phyloP scores from a whole-genome alignment of 2,797 vertebrate genomes.

The Eleutherodactylus coqui region DNA sequence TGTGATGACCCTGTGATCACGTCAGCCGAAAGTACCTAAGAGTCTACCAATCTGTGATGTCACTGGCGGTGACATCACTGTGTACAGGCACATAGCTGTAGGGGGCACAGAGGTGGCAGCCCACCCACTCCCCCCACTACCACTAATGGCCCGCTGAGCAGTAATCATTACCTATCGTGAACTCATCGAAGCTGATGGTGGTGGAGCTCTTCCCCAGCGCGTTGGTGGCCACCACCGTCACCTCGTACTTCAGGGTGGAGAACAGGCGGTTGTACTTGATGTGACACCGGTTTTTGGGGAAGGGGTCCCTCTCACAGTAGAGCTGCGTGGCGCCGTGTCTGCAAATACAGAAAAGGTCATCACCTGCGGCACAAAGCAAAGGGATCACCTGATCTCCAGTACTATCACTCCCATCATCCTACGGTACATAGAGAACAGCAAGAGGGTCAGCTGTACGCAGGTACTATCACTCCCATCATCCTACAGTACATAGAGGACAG shows the following conservation, averaged over 20 bases:
- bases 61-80: too few relatives aligned
- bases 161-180: slow-evolving; percentile 83
- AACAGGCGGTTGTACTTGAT: slow-evolving; percentile 93
- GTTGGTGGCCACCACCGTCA: slow-evolving; percentile 91
- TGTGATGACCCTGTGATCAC: too few relatives aligned
- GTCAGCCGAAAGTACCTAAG: too few relatives aligned
- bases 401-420: background rate
- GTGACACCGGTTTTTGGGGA: slow-evolving; percentile 94
- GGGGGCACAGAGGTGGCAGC: too few relatives aligned
- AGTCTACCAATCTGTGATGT: too few relatives aligned
- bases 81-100: too few relatives aligned
- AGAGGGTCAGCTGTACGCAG: too few relatives aligned
- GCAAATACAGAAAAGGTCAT: slow-evolving; percentile 26
- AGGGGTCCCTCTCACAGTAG: slow-evolving; percentile 84
- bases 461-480: too few relatives aligned
- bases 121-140: too few relatives aligned
- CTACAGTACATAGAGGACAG: too few relatives aligned
- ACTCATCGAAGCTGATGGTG: slow-evolving; percentile 88
- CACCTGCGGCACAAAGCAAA: background rate
- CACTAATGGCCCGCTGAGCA: background rate
- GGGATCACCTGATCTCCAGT: too few relatives aligned
- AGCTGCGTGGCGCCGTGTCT: slow-evolving; percentile 90
- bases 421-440: too few relatives aligned
- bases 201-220: slow-evolving; percentile 85
- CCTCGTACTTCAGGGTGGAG: slow-evolving; percentile 90